Evolutionary conservation across 2,888 invertebrate species (phyloP).

Genomic region (Germaria angustata): DNA sequence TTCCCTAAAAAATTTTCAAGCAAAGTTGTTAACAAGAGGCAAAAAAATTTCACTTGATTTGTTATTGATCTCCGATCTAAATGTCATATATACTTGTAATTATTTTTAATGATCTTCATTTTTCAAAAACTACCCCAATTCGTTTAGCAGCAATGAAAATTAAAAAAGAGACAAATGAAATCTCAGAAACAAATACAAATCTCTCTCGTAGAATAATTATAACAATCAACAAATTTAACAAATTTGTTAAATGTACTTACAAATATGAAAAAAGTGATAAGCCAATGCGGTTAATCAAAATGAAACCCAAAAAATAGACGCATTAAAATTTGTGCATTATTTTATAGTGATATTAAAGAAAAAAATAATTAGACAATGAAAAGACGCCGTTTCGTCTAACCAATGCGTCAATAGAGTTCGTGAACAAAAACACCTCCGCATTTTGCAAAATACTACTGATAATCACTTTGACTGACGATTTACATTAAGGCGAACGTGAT

Average conservation of each 20-base stretch:
- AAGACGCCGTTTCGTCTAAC: constrained; percentile 63
- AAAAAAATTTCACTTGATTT: background rate
- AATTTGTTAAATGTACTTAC: too few relatives aligned
- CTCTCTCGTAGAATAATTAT: too few relatives aligned
- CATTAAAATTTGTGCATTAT: too few relatives aligned
- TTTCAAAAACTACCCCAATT: background rate
- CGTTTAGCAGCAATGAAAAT: background rate
- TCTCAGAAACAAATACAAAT: background rate
- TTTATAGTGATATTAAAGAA: background rate
- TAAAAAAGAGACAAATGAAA: background rate
- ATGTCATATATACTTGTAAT: constrained; percentile 19
- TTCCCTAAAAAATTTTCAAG: background rate
- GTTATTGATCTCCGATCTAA: constrained; percentile 40
- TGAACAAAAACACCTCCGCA: constrained; percentile 29
- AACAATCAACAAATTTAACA: too few relatives aligned
- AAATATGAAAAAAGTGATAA: too few relatives aligned
- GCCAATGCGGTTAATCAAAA: too few relatives aligned
- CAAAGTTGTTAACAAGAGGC: background rate
- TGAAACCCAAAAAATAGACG: too few relatives aligned
- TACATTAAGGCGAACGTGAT: background rate
- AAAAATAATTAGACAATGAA: constrained; percentile 27
- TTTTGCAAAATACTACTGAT: background rate
- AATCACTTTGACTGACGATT: background rate
- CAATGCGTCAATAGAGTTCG: constrained; percentile 56
- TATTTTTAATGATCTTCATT: background rate